Base-by-base conservation (phyloP, 2,113 vertebrate genomes). In the Platichthys stellatus region DNA sequence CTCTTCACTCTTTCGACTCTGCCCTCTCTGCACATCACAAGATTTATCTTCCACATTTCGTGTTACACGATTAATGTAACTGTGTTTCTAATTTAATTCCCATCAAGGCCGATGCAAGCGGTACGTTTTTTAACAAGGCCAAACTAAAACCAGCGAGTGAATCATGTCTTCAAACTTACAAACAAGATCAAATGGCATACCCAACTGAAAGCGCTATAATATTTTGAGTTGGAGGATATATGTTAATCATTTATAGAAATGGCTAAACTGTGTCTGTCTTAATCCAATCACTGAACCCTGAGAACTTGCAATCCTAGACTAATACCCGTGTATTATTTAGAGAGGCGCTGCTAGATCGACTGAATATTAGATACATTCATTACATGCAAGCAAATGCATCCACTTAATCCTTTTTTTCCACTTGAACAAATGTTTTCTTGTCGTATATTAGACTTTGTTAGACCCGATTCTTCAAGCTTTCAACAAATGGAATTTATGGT, bases 241-340 rank as follows among this genome's bases (percentile, higher is more conserved):
- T 65, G 45, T 80, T 69, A 85, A 79, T 87, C 3, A 78, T 67
- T 82, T 10, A 71, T 69, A 76, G 18, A 66, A 74, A 51, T 54
- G 20, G 56, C 43, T 45, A 53, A 79, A 69, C 80, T 38, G 18
- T 21, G 20, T 49, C n/a, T 70, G 51, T 72, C 38, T 79, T 67
- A 28, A 84, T 81, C 20, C 67, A 58, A 70, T 65, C 12, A 1
- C 11, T 0, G 8, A 63, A 4, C 3, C 5, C 4, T 8, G 62
- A 51, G 9, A 69, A 28, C 12, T 20, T 58, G 1, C 23, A 45
- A 47, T 51, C 10, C 5, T 5, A 0, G 35, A 43, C 21, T 54
- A 66, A 45, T n/a, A 8, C 43, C 45, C 21, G n/a, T 43, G 18
- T 59, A 17, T 15, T 31, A 58, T 47, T 57, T 0, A 64, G 56